Evolutionary conservation across 2,113 vertebrate genomes (phyloP).

Genomic region (Spheniscus mendiculus): DNA sequence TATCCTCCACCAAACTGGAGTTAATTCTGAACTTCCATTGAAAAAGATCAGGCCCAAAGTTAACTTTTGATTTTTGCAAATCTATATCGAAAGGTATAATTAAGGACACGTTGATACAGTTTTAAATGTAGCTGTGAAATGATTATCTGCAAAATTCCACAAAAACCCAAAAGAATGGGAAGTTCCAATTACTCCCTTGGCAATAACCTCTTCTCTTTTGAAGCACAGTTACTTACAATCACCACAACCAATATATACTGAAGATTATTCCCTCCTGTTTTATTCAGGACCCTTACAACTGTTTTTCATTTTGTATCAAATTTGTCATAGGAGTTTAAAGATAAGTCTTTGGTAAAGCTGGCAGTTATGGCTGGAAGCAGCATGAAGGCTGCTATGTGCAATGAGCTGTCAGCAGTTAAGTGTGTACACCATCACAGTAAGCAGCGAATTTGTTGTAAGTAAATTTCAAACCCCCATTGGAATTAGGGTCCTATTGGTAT

Average conservation of each 20-base stretch:
- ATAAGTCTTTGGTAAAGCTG: not conserved
- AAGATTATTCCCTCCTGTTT: not conserved
- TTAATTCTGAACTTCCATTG: not conserved
- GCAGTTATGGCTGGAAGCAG: not conserved
- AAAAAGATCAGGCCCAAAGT: not conserved
- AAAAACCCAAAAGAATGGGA: not conserved
- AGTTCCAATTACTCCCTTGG: not conserved
- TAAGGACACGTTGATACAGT: not conserved
- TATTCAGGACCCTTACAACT: not conserved
- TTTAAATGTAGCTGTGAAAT: not conserved
- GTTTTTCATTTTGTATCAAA: not conserved
- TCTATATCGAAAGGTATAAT: not conserved
- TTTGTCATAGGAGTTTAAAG: not conserved
- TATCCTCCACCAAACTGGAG: not conserved
- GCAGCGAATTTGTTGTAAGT: not conserved
- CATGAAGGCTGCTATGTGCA: not conserved
- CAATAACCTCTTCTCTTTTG: not conserved
- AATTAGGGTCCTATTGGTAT: not conserved
- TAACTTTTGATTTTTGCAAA: not conserved
- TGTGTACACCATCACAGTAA: not conserved
- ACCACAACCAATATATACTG: not conserved
- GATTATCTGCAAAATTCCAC: not conserved
- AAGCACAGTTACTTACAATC: not conserved
- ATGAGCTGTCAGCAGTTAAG: not conserved
- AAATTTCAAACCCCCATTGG: not conserved